Base-by-base conservation (phyloP, 2,797 vertebrate species). In the Notoglanidium macrostoma region DNA sequence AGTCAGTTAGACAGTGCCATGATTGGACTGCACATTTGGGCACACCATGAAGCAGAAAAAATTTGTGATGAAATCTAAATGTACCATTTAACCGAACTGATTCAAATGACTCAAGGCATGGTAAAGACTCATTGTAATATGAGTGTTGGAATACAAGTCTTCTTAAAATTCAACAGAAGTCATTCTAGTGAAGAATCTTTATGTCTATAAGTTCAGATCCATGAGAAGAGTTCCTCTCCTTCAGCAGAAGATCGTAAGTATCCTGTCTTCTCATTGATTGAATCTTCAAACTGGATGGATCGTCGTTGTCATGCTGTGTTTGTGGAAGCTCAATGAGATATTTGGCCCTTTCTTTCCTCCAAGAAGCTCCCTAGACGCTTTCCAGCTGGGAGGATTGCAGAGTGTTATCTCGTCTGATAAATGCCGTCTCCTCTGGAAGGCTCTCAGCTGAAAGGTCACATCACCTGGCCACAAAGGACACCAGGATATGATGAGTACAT, bases 351-450 rank as follows among this genome's bases (percentile, higher is more conserved):
- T 54, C 65, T 54, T 10, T 10, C 65, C 29, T 17, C 55, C 21
- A 59, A 49, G 85, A 68, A n/a, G 84, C 54, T 86, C 88, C 29
- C 74, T 86, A 88, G 90, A 90, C 65, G 84, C 54, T 15, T 83
- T 85, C 87, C 89, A 63, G 54, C 88, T 85, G 84, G 84, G 89
- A 55, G 57, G 79, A 46, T 79, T 73, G 80, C 85, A 79, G 61
- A 86, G 83, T 57, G 72, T 92, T 92, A 92, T 89, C 89, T 86
- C 29, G 26, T 55, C 84, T 65, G 88, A 92, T 91, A 91, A 91
- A 87, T 67, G 54, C 67, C 40, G 15, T 57, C 86, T 88, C 83
- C 89, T 87, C 85, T 29, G 49, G 78, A 86, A 77, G 88, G 87
- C 72, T 88, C 88, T 88, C 85, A 57, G 86, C 88, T 82, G 84